A percentile compares a stretch with the other conserved stretches of the same genome.
Evolutionary conservation across 2,888 invertebrate genomes (phyloP).

Genomic region (Calameuta pallipes): DNA sequence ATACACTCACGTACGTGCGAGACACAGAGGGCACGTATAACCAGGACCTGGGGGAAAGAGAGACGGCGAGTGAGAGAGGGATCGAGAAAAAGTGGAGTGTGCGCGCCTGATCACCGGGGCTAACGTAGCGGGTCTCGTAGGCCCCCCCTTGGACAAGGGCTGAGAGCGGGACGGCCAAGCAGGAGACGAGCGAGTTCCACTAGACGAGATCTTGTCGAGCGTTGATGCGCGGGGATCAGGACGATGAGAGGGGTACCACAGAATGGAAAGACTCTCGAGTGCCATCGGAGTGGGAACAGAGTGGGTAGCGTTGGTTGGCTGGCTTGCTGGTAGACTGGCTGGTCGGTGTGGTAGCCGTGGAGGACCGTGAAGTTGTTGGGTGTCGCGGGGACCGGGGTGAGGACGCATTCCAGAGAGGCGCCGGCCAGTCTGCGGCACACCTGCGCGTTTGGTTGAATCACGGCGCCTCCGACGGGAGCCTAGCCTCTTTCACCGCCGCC

Average conservation of each 20-base stretch:
- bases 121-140: neutral
- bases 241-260: slow-evolving; percentile 9
- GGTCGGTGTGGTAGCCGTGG: neutral
- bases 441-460: slow-evolving; percentile 63
- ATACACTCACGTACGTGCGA: slow-evolving; percentile 32
- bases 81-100: slow-evolving; percentile 5
- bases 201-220: slow-evolving; percentile 6
- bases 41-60: neutral
- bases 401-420: slow-evolving; percentile 63
- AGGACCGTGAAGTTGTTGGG: neutral
- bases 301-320: neutral
- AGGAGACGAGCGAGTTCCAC: slow-evolving; percentile 17
- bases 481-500: slow-evolving; percentile 26
- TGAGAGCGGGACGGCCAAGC: slow-evolving; percentile 1
- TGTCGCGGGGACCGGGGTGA: slow-evolving; percentile 26
- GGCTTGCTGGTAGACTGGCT: neutral
- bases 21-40: slow-evolving; percentile 2
- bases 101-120: neutral
- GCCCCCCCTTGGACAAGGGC: neutral
- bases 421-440: slow-evolving; percentile 65
- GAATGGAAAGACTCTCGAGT: neutral
- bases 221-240: neutral
- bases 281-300: neutral
- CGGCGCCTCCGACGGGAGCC: slow-evolving; percentile 56
- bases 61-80: slow-evolving; percentile 7